A percentile compares a stretch with the other conserved stretches of the same genome.
Evolutionary conservation across 2,888 invertebrate species (phyloP).

Genomic region (Sturmia bella): DNA sequence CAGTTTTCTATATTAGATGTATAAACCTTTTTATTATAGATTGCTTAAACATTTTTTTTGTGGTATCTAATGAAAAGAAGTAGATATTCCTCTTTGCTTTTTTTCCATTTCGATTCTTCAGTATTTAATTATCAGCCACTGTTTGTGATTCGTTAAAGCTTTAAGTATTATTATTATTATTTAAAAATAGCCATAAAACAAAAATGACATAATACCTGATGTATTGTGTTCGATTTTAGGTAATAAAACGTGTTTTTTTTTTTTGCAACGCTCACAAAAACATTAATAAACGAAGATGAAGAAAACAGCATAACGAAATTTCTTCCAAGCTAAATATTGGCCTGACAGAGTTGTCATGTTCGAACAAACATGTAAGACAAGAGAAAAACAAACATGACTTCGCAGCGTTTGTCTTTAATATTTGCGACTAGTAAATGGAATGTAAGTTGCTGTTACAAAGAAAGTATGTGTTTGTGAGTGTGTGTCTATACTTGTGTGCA

Average conservation of each 20-base stretch:
- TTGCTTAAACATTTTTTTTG: no score
- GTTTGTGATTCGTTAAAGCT: neutral
- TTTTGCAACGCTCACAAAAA: neutral
- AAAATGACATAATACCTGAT: conserved; percentile 14
- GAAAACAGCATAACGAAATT: neutral
- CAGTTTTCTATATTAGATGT: no score
- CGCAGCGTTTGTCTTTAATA: conserved; percentile 12
- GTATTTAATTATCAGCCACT: no score
- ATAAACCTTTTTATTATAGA: no score
- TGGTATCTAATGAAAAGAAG: no score
- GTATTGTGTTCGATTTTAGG: conserved; percentile 24
- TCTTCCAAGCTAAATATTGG: conserved; percentile 25
- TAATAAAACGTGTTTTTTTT: conserved; percentile 30
- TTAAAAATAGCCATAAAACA: neutral
- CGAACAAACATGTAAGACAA: conserved; percentile 35
- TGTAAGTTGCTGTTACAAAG: conserved; percentile 15
- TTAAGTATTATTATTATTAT: conserved; percentile 6
- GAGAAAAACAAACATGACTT: neutral
- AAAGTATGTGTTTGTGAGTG: no score
- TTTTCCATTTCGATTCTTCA: no score
- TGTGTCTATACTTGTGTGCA: neutral
- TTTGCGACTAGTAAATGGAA: conserved; percentile 13
- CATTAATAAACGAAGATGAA: neutral
- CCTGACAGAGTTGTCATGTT: conserved; percentile 41
- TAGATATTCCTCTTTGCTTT: no score